Percentiles rank a stretch among this genome's conserved stretches.
phyloP scores from a whole-genome alignment of 1,140 invertebrate genomes.

The Danaus melanippus region DNA sequence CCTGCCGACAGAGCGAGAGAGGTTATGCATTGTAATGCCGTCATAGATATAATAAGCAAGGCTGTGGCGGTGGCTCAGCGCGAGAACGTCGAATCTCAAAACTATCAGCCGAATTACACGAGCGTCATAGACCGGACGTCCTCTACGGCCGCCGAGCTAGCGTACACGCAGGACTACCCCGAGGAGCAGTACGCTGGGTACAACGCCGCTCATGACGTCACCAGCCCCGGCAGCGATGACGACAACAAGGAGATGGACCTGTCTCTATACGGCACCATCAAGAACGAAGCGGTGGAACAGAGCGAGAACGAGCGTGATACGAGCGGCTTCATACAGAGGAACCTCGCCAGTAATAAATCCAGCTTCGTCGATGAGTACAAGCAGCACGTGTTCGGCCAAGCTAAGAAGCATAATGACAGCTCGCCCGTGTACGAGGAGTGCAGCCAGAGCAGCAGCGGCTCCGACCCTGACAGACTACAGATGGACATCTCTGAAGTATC shows the following conservation, averaged over 20 bases:
- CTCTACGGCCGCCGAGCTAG: constrained; percentile 23
- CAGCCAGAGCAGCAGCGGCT: constrained; percentile 69
- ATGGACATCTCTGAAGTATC: constrained; percentile 71
- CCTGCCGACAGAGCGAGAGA: constrained; percentile 61
- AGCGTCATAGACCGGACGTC: constrained; percentile 48
- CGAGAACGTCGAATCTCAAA: constrained; percentile 64
- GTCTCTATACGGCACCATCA: constrained; percentile 49
- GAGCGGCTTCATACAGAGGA: constrained; percentile 37
- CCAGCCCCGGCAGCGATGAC: constrained; percentile 47
- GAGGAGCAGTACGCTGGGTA: constrained; percentile 49
- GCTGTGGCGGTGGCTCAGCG: constrained; percentile 65
- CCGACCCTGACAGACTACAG: constrained; percentile 67
- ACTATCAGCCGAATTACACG: constrained; percentile 48
- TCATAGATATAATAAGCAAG: constrained; percentile 70
- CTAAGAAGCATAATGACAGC: constrained; percentile 46
- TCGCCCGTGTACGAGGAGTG: constrained; percentile 62
- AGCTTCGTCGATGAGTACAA: constrained; percentile 56
- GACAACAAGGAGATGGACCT: constrained; percentile 69
- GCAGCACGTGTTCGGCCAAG: constrained; percentile 42
- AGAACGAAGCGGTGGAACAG: constrained; percentile 45
- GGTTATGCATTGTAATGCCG: constrained; percentile 68
- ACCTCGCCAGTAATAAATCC: constrained; percentile 33
- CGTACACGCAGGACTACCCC: constrained; percentile 47
- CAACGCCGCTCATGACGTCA: constrained; percentile 29
- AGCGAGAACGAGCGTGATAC: constrained; percentile 35